Evolutionary conservation across 2,113 vertebrate genomes (phyloP).

Genomic region (Sphyrna mokarran): DNA sequence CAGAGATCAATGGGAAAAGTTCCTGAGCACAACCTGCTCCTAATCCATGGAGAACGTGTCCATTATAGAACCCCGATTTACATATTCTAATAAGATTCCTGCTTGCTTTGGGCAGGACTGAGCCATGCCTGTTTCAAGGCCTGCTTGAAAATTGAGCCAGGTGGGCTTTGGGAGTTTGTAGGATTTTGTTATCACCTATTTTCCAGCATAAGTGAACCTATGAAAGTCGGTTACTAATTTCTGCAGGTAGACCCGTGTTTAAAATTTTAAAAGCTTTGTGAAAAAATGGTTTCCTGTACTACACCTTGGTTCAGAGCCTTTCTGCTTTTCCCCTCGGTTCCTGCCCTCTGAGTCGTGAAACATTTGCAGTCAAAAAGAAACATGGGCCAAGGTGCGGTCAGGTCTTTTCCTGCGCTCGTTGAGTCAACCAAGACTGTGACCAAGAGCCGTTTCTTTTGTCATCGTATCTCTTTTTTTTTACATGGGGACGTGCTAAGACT

Average conservation of each 20-base stretch:
- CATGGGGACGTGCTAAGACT: background rate
- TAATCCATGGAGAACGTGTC: background rate
- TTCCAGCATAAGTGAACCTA: too few species aligned
- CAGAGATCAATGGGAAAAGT: background rate
- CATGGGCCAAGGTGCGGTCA: background rate
- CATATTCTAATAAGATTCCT: background rate
- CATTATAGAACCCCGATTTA: background rate
- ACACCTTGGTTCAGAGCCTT: background rate
- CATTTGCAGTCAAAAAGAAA: background rate
- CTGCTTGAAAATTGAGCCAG: background rate
- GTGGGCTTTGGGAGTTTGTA: too few species aligned
- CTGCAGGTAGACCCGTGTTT: too few species aligned
- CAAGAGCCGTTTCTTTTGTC: background rate
- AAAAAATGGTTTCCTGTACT: background rate
- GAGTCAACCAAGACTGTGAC: background rate
- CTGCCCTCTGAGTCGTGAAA: background rate
- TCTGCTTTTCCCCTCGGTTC: background rate
- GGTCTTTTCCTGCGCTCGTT: background rate
- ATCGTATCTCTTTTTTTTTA: background rate
- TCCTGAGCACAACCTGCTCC: background rate
- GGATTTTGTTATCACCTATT: too few species aligned
- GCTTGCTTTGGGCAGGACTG: background rate
- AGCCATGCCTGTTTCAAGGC: background rate
- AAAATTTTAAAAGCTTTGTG: too few species aligned
- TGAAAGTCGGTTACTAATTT: too few species aligned